Evolutionary conservation across 1,140 invertebrate genomes (phyloP), one percentile per base, ranked within the genome.

Genomic region (Drosophila burlai): DNA sequence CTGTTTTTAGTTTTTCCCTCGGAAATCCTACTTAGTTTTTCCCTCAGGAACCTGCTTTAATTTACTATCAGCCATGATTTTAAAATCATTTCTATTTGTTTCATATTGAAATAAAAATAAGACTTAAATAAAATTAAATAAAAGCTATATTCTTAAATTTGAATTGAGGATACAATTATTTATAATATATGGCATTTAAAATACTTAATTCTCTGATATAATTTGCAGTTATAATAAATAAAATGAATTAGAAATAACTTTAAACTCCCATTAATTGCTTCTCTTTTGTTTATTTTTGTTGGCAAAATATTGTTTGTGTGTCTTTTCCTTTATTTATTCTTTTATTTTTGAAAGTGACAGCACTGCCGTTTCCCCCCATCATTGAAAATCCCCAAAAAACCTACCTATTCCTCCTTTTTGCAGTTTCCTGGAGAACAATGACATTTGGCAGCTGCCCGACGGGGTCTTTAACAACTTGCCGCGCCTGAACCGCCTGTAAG

Each of bases 341-440:
- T 31, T 15, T 21, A 36, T 52, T 34, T 10, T 15, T 4, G 3
- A 34, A 7, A 55, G 31, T 40, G 36, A 0, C 36, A 40, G 21
- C 54, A 26, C 36, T 57, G 18, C 0, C 1, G 0, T 21, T 21
- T 54, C 3, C 10, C 18, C 15, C 4, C 4, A 3, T 3, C 2
- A 24, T 55, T 2, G 18, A 24, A 55, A 40, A 24, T 55, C 52
- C 52, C 34, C 8, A n/a, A 55, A 55, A 21, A 15, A 24, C 15
- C 5, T 1, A 7, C 9, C 5, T 18, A 16, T 21, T 29, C 64
- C 24, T 21, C 9, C 13, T 40, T 24, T 16, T 40, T 34, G 16
- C 73, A 95, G 95, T 66, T 95, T 96, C 83, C 93, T 96, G 36
- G 95, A 96, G 76, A 94, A 94, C 90, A 96, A 96, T 86, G 94